Conservation (phyloP, 92 coral and sea anemone genomes). For the Pocillopora grandis region DNA sequence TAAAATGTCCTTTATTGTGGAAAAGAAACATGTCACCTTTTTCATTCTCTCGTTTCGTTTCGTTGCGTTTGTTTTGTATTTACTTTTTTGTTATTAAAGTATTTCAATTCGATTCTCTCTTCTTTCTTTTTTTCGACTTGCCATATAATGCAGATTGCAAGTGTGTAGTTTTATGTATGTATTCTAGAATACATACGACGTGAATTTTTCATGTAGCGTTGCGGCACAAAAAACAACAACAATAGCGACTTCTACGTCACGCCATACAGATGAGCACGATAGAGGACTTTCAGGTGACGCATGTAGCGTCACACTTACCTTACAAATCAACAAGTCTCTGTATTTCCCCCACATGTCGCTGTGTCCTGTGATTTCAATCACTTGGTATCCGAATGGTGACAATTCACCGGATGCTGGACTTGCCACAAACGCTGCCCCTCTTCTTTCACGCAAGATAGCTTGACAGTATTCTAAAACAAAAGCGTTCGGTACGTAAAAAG, state of each 20-base stretch:
- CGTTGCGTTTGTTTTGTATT: too few species aligned
- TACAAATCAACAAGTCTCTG: slow-evolving; percentile 80
- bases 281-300: not conserved
- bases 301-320: slow-evolving; percentile 52
- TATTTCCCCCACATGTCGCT: slow-evolving; percentile 98
- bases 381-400: slow-evolving; percentile 90
- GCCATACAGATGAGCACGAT: not conserved
- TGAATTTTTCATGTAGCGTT: not conserved
- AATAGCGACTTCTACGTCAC: not conserved
- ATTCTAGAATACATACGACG: not conserved
- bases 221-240: too few species aligned
- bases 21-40: too few species aligned
- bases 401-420: slow-evolving; percentile 92
- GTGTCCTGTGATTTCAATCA: slow-evolving; percentile 80
- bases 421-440: slow-evolving; percentile 92
- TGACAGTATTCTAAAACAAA: slow-evolving; percentile 67
- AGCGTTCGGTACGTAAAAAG: not conserved
- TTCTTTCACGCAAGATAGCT: slow-evolving; percentile 83
- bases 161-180: too few species aligned
- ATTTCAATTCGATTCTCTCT: too few species aligned
- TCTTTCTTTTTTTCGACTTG: too few species aligned
- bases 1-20: too few species aligned
- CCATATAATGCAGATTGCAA: too few species aligned
- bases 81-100: too few species aligned
- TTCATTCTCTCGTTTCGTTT: too few species aligned